phyloP scores from a whole-genome alignment of 2,113 vertebrate genomes.

The Esox niger region DNA sequence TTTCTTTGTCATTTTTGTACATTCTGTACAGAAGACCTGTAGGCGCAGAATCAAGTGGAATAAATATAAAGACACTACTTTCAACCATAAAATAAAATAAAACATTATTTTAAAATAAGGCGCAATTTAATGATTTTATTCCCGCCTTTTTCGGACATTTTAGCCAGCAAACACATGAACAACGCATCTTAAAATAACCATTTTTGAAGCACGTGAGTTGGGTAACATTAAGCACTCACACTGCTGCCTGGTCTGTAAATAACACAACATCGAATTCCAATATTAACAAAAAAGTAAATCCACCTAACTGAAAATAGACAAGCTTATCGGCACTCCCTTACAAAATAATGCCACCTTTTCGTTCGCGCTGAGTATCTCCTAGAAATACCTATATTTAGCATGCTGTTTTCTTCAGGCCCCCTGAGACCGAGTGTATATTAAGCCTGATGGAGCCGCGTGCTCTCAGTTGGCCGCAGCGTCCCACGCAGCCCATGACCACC shows the following conservation, averaged over 20 bases:
- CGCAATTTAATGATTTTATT: background rate
- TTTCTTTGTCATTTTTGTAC: background rate
- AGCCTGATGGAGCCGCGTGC: background rate
- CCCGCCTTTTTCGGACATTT: too few relatives aligned
- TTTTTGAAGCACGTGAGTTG: too few relatives aligned
- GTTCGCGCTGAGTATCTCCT: background rate
- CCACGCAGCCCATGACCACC: background rate
- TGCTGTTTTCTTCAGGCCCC: background rate
- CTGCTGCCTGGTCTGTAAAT: background rate
- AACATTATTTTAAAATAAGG: background rate
- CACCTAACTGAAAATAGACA: background rate
- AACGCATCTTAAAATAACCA: too few relatives aligned
- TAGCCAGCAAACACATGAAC: too few relatives aligned
- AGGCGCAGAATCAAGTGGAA: background rate
- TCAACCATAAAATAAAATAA: background rate
- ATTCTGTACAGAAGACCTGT: background rate
- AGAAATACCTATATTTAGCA: constrained; percentile 1
- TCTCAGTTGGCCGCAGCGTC: background rate
- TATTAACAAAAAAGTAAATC: background rate
- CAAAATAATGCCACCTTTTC: background rate
- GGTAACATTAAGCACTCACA: too few relatives aligned
- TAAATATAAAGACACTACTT: background rate
- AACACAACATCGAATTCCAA: background rate
- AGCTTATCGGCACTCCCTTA: background rate
- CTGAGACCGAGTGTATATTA: background rate